Evolutionary conservation across 1,140 invertebrate genomes (phyloP), one percentile per base, ranked within the genome.

Genomic region (Lasaia peninsularis): DNA sequence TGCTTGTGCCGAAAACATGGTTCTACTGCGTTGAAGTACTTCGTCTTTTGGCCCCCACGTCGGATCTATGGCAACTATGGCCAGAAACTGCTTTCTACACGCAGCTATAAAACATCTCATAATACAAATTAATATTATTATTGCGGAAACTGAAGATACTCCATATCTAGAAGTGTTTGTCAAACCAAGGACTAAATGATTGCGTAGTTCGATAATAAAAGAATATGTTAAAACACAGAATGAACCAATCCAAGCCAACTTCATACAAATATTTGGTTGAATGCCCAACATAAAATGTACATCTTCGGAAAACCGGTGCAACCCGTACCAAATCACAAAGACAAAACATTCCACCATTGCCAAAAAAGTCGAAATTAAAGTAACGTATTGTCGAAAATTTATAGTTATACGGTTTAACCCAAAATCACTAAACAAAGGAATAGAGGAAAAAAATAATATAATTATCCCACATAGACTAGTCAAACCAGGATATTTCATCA

Each of bases 251-350:
- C 80, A 87, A 14, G 61, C 52, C 0, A 63, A 16, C 60, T 76
- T 84, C 55, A 87, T 71, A 33, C 52, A 76, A 9, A 50, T 63
- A n/a, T 66, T 77, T n/a, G 80, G 79, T 32, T 72, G 71, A 0
- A 81, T 65, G 3, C 84, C 84, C 31, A 79, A 65, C 84, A 88
- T 88, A 31, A 86, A 88, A 59, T 88, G 82, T 11, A 88, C 67
- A 40, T 88, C 84, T 64, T 88, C 82, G 0, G 68, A 73, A 61
- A 88, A 86, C 52, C 51, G 78, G 18, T 75, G 63, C 11, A 78
- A 14, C 0, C 85, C 85, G 31, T 86, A 86, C 57, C 67, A 78
- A 18, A 81, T 8, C 2, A 88, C 55, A 50, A 86, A 88, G 0
- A 80, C 71, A 3, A 73, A 8, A 32, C 63, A 71, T 60, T 88